Evolutionary conservation across 2,888 invertebrate species (phyloP).

Genomic region (Cantharis rustica): DNA sequence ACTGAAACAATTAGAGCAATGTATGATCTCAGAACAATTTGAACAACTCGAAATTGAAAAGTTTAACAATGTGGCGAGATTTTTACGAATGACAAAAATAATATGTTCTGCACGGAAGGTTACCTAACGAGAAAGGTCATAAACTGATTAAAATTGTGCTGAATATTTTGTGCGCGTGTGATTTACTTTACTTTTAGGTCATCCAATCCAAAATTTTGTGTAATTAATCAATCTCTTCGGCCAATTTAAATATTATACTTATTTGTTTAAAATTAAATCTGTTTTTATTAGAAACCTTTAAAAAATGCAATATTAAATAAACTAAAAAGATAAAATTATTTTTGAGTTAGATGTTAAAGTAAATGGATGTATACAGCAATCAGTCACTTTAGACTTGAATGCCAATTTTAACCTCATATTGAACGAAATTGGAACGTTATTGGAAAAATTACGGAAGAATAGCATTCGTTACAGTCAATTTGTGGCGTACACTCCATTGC

Average conservation of each 20-base stretch:
- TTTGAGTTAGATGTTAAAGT: background rate
- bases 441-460: constrained; percentile 53
- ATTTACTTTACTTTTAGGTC: too few relatives aligned
- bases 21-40: too few relatives aligned
- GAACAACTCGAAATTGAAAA: too few relatives aligned
- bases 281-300: background rate
- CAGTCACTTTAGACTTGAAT: constrained; percentile 6
- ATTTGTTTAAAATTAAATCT: background rate
- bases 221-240: too few relatives aligned
- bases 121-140: too few relatives aligned
- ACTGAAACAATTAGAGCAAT: too few relatives aligned
- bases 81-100: too few relatives aligned
- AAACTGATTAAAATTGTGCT: too few relatives aligned
- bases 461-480: constrained; percentile 53
- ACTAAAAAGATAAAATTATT: background rate
- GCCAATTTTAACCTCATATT: constrained; percentile 33
- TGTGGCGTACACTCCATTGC: constrained; percentile 45
- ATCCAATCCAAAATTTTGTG: too few relatives aligned
- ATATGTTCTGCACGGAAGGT: too few relatives aligned
- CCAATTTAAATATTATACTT: background rate
- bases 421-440: constrained; percentile 50
- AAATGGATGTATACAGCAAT: background rate
- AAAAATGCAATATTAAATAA: background rate
- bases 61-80: too few relatives aligned
- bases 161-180: too few relatives aligned